These are phyloP conservation scores for Argya squamiceps DNA, from an alignment of 2,797 vertebrate genomes.

Conservation along the genomic window DNA sequence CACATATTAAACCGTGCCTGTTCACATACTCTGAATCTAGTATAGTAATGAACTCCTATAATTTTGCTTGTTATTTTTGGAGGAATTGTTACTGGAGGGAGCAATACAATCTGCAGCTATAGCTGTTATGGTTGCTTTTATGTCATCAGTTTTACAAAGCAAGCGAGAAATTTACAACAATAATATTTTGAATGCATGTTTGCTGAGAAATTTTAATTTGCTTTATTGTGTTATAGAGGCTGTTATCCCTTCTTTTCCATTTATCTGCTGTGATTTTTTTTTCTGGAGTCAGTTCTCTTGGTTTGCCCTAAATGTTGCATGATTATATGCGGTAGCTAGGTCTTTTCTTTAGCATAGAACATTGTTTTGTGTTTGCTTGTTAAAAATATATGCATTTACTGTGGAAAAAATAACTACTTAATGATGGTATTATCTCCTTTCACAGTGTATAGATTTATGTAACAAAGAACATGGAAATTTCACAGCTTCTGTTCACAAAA, in stretches of 20 bases:
- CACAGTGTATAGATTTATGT: slow-evolving; percentile 63
- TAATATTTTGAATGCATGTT: slow-evolving; percentile 31
- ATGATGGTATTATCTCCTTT: slow-evolving; percentile 43
- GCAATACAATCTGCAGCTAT: slow-evolving; percentile 5
- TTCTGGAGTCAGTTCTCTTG: slow-evolving; percentile 35
- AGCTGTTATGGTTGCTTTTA: background rate
- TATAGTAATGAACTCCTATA: background rate
- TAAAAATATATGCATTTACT: slow-evolving; percentile 30
- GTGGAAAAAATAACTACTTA: slow-evolving; percentile 4
- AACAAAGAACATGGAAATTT: slow-evolving; percentile 52
- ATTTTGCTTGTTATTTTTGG: background rate
- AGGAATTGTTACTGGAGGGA: slow-evolving; percentile 24
- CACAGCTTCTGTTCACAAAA: slow-evolving; percentile 34
- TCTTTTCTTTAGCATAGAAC: slow-evolving; percentile 26
- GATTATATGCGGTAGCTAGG: slow-evolving; percentile 24
- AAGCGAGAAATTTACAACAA: background rate
- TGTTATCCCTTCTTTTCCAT: slow-evolving; percentile 22
- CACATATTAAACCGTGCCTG: background rate
- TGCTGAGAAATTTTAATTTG: slow-evolving; percentile 46
- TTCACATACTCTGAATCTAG: background rate
- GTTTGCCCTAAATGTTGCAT: slow-evolving; percentile 2
- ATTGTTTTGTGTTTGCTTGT: slow-evolving; percentile 23
- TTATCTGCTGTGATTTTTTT: background rate
- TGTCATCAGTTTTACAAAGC: background rate
- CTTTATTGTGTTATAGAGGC: slow-evolving; percentile 28